phyloP scores from a whole-genome alignment of 2,888 invertebrate genomes.

The Melieria omissa region DNA sequence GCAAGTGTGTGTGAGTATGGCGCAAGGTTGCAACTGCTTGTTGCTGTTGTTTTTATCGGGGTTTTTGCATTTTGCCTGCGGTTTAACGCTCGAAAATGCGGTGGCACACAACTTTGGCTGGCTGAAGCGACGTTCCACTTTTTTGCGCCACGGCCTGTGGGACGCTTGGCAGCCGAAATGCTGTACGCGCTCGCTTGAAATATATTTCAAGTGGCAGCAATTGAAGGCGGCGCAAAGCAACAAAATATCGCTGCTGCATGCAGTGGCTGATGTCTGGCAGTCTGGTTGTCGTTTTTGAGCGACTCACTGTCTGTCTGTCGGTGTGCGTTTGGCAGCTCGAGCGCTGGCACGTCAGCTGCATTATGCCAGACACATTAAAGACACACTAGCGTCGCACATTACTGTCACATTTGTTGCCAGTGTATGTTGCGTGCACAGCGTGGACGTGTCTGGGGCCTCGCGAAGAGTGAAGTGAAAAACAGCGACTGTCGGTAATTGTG shows the following conservation, averaged over 20 bases:
- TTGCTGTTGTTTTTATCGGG: conserved; percentile 7
- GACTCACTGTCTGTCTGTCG: no score
- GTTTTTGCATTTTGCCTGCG: conserved; percentile 24
- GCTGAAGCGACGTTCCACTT: conserved; percentile 14
- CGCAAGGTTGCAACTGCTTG: neutral
- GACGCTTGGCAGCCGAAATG: no score
- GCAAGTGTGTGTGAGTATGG: neutral
- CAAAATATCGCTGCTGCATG: neutral
- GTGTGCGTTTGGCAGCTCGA: no score
- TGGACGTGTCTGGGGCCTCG: no score
- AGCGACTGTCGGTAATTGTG: conserved; percentile 6
- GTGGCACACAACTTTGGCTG: conserved; percentile 23
- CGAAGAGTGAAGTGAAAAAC: no score
- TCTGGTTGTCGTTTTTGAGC: no score
- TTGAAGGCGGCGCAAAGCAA: conserved; percentile 10
- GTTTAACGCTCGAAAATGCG: conserved; percentile 24
- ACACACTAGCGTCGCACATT: conserved; percentile 28
- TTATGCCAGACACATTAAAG: conserved; percentile 18
- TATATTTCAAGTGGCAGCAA: conserved; percentile 17
- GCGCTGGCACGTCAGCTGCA: no score
- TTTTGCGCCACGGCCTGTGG: neutral
- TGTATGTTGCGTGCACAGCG: neutral
- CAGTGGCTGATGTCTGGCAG: no score
- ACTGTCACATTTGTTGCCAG: conserved; percentile 30
- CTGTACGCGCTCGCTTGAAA: no score